phyloP scores from a whole-genome alignment of 2,888 invertebrate genomes.

The Athetis lepigone region DNA sequence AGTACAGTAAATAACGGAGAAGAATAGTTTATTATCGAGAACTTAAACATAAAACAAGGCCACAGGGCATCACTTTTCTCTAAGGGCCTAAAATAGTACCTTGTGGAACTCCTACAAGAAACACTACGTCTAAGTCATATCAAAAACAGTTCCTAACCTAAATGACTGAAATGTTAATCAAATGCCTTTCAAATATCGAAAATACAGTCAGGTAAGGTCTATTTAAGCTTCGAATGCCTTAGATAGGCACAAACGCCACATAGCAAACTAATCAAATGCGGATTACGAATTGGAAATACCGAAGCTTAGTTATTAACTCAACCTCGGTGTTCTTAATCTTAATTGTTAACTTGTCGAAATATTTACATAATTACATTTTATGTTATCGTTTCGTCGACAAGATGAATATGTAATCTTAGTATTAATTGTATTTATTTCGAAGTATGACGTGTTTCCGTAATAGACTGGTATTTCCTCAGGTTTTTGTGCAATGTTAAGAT shows the following conservation, averaged over 20 bases:
- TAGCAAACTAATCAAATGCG: conserved; percentile 42
- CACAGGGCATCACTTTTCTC: background rate
- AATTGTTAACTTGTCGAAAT: conserved; percentile 57
- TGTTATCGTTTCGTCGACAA: conserved; percentile 53
- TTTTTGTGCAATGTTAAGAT: conserved; percentile 8
- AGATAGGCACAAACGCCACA: conserved; percentile 41
- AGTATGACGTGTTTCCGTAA: conserved; percentile 38
- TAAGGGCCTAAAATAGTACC: conserved; percentile 16
- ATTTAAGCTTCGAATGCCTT: conserved; percentile 30
- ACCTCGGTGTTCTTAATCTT: conserved; percentile 60
- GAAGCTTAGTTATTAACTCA: conserved; percentile 47
- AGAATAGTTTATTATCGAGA: no score
- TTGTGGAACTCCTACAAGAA: conserved; percentile 18
- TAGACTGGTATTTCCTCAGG: conserved; percentile 19
- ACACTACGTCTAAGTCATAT: background rate
- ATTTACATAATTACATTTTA: conserved; percentile 61
- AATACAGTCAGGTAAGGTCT: conserved; percentile 35
- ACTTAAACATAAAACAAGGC: background rate
- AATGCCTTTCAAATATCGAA: conserved; percentile 19
- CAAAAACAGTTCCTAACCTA: conserved; percentile 1
- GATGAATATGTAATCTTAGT: conserved; percentile 47
- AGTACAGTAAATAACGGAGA: background rate
- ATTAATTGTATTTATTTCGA: conserved; percentile 39
- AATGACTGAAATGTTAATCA: conserved; percentile 5
- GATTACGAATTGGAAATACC: conserved; percentile 59